A percentile compares a stretch with the other conserved stretches of the same genome.
Evolutionary conservation across 92 coral and sea anemone genomes (phyloP).

Genomic region (Porites rus): DNA sequence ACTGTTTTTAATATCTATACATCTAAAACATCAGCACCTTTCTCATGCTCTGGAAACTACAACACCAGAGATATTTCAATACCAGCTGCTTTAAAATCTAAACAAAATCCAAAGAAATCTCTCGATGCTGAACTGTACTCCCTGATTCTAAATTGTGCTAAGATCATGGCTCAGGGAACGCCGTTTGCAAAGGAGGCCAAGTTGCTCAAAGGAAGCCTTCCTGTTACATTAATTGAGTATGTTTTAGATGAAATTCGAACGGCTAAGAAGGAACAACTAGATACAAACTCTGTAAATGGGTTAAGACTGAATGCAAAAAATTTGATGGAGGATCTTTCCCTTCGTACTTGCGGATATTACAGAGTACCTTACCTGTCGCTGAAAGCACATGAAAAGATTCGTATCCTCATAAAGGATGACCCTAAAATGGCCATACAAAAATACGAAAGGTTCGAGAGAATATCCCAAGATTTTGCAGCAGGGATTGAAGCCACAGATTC

Average conservation of each 20-base stretch:
- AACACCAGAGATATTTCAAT: constrained; percentile 39
- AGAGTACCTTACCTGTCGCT: constrained; percentile 58
- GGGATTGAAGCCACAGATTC: constrained; percentile 57
- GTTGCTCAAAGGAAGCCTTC: constrained; percentile 55
- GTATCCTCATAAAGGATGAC: constrained; percentile 58
- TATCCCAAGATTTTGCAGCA: constrained; percentile 36
- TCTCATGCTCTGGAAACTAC: constrained; percentile 57
- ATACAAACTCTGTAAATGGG: constrained; percentile 9
- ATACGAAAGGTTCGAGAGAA: constrained; percentile 48
- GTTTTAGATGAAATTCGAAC: constrained; percentile 42
- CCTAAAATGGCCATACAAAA: constrained; percentile 67
- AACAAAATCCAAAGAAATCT: constrained; percentile 12
- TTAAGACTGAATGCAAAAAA: constrained; percentile 35
- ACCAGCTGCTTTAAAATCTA: constrained; percentile 52
- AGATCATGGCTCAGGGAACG: constrained; percentile 49
- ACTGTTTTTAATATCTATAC: constrained; percentile 54
- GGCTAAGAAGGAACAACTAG: constrained; percentile 1
- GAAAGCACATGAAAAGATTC: constrained; percentile 63
- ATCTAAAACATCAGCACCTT: constrained; percentile 35
- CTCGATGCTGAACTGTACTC: constrained; percentile 33
- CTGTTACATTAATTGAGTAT: constrained; percentile 40
- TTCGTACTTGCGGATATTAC: constrained; percentile 47
- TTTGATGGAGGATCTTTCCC: constrained; percentile 29
- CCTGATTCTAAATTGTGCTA: constrained; percentile 44
- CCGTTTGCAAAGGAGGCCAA: constrained; percentile 14